Evolutionary conservation across 1,140 invertebrate genomes (phyloP).

Genomic region (Ephestia elutella): DNA sequence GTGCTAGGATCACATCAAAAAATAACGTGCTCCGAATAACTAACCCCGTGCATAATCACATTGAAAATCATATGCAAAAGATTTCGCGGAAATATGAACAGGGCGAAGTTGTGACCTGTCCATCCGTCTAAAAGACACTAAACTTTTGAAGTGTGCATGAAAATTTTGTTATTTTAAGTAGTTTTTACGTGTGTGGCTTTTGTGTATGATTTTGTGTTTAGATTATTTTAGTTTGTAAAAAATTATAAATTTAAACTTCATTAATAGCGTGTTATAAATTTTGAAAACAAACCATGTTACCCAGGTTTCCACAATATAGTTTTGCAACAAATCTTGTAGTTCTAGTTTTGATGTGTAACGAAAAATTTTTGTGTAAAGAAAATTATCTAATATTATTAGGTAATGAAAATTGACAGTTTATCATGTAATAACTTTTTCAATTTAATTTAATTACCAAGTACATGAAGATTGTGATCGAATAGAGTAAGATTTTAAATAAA

Average conservation of each 20-base stretch:
- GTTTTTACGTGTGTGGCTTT: background rate
- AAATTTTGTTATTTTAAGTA: background rate
- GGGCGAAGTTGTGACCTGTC: constrained; percentile 64
- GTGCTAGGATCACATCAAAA: constrained; percentile 65
- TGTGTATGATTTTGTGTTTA: background rate
- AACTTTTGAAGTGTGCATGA: constrained; percentile 5
- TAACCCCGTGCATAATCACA: constrained; percentile 61
- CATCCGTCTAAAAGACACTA: constrained; percentile 37
- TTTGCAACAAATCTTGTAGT: background rate
- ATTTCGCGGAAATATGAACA: constrained; percentile 60
- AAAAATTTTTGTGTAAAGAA: too few species aligned
- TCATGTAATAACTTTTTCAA: too few species aligned
- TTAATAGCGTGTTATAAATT: too few species aligned
- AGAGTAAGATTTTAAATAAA: constrained; percentile 30
- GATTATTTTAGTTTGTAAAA: too few species aligned
- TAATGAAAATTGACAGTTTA: too few species aligned
- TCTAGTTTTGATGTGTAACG: background rate
- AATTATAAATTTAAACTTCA: too few species aligned
- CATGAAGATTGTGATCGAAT: constrained; percentile 35
- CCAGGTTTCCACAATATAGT: background rate
- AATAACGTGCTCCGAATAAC: constrained; percentile 61
- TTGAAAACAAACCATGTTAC: too few species aligned
- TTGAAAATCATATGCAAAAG: constrained; percentile 56
- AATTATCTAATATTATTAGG: too few species aligned
- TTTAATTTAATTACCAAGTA: background rate